These are phyloP conservation scores for Gasteruption jaculator DNA, from an alignment of 2,888 invertebrate genomes.

Conservation along the genomic window DNA sequence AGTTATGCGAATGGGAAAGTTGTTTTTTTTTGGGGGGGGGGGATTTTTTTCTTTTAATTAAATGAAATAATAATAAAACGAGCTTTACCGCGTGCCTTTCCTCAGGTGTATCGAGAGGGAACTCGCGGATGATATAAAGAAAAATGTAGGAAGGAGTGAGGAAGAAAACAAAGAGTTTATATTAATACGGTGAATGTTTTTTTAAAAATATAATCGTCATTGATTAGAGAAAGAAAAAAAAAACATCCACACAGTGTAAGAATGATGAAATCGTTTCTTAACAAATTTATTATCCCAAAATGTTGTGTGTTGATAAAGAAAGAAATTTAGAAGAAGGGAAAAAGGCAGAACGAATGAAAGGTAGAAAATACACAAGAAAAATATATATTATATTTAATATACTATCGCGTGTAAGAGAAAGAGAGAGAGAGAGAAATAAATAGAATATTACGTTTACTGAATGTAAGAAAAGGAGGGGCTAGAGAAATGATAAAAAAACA, in stretches of 20 bases:
- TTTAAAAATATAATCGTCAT: constrained; percentile 4
- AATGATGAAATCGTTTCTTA: too few relatives aligned
- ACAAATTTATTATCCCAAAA: too few relatives aligned
- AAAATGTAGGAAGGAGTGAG: constrained; percentile 14
- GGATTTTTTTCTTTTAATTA: too few relatives aligned
- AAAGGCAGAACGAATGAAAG: constrained; percentile 7
- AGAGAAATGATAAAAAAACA: too few relatives aligned
- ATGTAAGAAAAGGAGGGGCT: too few relatives aligned
- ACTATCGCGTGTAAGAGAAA: constrained; percentile 27
- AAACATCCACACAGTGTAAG: too few relatives aligned
- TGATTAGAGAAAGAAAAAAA: too few relatives aligned
- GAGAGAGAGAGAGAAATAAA: constrained; percentile 13
- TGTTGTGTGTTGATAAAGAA: neutral
- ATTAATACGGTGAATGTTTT: constrained; percentile 4
- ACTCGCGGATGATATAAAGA: constrained; percentile 26
- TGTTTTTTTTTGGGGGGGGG: too few relatives aligned
- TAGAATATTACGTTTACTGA: constrained; percentile 28
- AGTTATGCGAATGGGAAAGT: too few relatives aligned
- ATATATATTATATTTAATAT: too few relatives aligned
- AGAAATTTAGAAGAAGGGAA: constrained; percentile 1
- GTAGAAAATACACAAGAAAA: too few relatives aligned
- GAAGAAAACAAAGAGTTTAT: constrained; percentile 28
- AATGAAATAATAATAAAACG: too few relatives aligned
- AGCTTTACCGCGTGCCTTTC: constrained; percentile 39
- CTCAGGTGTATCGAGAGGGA: constrained; percentile 17